A percentile compares a stretch with the other conserved stretches of the same genome.
Conservation (phyloP, 2,113 vertebrate species). For the Eclectus roratus region DNA sequence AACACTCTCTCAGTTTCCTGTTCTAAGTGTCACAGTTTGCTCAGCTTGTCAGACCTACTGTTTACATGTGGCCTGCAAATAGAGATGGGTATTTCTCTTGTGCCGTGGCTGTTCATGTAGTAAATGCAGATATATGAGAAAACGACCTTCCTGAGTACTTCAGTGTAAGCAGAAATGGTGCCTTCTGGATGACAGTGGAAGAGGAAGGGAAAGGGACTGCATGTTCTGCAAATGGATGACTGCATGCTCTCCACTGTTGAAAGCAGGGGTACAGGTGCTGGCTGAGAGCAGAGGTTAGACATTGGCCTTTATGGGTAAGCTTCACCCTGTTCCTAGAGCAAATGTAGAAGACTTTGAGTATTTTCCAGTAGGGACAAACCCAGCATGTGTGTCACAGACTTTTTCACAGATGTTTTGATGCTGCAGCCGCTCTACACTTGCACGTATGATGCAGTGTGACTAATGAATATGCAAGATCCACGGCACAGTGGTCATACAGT, state of each 20-base stretch:
- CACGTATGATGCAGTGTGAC: neutral
- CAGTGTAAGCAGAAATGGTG: neutral
- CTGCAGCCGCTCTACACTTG: neutral
- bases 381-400: neutral
- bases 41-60: neutral
- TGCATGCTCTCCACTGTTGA: neutral
- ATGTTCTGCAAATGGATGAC: neutral
- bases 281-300: neutral
- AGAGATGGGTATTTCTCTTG: neutral
- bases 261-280: neutral
- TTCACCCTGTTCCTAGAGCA: neutral
- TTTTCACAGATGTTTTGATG: neutral
- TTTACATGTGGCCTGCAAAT: neutral
- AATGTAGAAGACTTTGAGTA: neutral
- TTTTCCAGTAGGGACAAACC: neutral
- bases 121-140: neutral
- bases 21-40: neutral
- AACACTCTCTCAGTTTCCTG: neutral
- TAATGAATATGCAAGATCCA: neutral
- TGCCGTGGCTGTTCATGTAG: neutral
- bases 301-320: neutral
- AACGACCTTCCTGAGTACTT: neutral
- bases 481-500: neutral
- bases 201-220: neutral
- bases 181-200: neutral